These are phyloP conservation scores for Drosophila sulfurigaster DNA, from an alignment of 1,140 invertebrate species.

Conservation along the genomic window DNA sequence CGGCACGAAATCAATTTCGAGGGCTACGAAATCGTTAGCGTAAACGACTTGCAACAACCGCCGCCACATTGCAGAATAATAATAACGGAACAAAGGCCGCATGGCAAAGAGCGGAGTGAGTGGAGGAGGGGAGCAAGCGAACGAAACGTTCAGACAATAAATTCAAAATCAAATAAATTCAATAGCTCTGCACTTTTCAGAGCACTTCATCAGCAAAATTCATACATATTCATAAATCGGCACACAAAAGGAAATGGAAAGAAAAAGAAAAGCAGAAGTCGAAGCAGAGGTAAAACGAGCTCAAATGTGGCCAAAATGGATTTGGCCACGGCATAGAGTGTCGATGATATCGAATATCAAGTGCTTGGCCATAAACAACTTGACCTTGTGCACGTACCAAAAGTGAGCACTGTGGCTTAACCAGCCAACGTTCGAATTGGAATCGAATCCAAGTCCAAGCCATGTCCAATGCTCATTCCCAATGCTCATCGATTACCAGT, in stretches of 20 bases:
- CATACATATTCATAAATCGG: conserved; percentile 73
- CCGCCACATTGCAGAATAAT: conserved; percentile 9
- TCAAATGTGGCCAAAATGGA: conserved; percentile 46
- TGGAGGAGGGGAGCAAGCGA: neutral
- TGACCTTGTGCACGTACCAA: conserved; percentile 78
- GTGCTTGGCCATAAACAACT: conserved; percentile 79
- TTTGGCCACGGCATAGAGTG: conserved; percentile 37
- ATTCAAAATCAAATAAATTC: conserved; percentile 74
- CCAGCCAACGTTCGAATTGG: neutral
- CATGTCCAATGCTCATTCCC: conserved; percentile 45
- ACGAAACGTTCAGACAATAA: conserved; percentile 42
- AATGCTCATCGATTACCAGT: conserved; percentile 76
- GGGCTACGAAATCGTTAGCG: conserved; percentile 18
- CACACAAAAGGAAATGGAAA: conserved; percentile 55
- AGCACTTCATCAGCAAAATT: conserved; percentile 43
- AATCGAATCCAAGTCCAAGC: conserved; percentile 7
- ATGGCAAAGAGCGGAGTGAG: neutral
- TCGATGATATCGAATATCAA: conserved; percentile 79
- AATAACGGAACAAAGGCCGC: conserved; percentile 11
- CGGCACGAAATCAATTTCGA: conserved; percentile 22
- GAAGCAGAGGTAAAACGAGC: conserved; percentile 6
- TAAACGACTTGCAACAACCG: conserved; percentile 16
- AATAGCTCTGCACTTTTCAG: conserved; percentile 37
- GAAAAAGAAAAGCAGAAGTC: conserved; percentile 18
- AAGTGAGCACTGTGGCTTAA: conserved; percentile 4